Evolutionary conservation across 2,888 invertebrate genomes (phyloP).

Genomic region (Sabatieria punctata): DNA sequence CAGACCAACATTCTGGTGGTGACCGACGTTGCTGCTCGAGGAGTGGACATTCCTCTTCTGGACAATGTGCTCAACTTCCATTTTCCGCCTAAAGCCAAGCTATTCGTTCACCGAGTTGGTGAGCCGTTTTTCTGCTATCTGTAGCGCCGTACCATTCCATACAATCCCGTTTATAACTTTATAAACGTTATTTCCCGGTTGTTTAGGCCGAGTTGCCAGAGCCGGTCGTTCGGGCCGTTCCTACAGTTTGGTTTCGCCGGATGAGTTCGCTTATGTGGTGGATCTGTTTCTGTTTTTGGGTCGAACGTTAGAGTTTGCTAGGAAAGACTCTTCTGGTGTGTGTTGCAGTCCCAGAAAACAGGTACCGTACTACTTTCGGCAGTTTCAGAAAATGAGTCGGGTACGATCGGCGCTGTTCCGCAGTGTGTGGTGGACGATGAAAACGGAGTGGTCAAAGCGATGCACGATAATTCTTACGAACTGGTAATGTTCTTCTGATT

Average conservation of each 20-base stretch:
- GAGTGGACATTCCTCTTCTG: slow-evolving; percentile 84
- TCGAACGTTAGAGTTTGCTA: slow-evolving; percentile 19
- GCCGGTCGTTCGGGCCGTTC: slow-evolving; percentile 82
- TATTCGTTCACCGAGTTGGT: slow-evolving; percentile 97
- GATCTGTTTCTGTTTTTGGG: slow-evolving; percentile 87
- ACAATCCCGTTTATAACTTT: no score
- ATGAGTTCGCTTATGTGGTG: slow-evolving; percentile 77
- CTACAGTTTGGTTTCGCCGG: slow-evolving; percentile 68
- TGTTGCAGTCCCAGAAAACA: not conserved
- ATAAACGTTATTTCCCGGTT: not conserved
- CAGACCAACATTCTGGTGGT: slow-evolving; percentile 71
- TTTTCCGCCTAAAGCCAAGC: slow-evolving; percentile 87
- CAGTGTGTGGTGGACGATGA: slow-evolving; percentile 63
- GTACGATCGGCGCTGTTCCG: slow-evolving; percentile 67
- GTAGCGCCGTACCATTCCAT: no score
- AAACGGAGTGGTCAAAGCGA: slow-evolving; percentile 52
- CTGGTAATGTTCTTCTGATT: no score
- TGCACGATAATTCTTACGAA: slow-evolving; percentile 55
- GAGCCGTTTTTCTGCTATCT: no score
- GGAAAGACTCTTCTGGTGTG: not conserved
- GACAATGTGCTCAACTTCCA: slow-evolving; percentile 92
- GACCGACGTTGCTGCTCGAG: slow-evolving; percentile 93
- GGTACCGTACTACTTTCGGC: not conserved
- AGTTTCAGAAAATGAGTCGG: no score
- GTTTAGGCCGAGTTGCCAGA: slow-evolving; percentile 62